Percentiles rank a stretch among this genome's conserved stretches.
phyloP scores from a whole-genome alignment of 2,888 invertebrate genomes.

The Steinernema hermaphroditum region DNA sequence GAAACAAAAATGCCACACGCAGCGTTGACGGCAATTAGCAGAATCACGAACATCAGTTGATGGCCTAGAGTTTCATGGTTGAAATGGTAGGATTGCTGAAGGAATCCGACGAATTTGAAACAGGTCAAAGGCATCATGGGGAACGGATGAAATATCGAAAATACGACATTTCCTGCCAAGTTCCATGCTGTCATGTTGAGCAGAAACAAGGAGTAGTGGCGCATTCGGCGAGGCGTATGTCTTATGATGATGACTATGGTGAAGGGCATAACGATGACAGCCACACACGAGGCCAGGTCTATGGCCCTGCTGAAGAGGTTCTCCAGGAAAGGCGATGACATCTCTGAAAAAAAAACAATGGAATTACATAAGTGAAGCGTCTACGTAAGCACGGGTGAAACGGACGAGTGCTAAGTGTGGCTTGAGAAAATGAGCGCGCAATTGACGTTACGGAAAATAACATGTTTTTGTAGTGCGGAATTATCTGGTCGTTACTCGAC shows the following conservation, averaged over 20 bases:
- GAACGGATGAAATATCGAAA: neutral
- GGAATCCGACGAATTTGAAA: neutral
- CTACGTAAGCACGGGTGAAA: too few relatives aligned
- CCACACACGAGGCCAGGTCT: neutral
- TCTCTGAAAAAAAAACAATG: too few relatives aligned
- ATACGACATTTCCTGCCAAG: neutral
- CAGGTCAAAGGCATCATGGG: conserved; percentile 5
- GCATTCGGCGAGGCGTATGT: neutral
- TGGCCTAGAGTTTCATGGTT: neutral
- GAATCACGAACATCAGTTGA: neutral
- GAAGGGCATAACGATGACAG: neutral
- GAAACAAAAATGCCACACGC: neutral
- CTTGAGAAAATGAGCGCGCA: too few relatives aligned
- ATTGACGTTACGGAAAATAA: too few relatives aligned
- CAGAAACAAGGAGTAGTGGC: neutral
- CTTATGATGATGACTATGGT: neutral
- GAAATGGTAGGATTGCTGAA: neutral
- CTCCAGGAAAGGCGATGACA: neutral
- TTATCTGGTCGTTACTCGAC: too few relatives aligned
- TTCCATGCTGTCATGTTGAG: neutral
- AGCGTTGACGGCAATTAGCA: neutral
- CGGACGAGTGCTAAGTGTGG: too few relatives aligned
- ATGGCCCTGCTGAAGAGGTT: neutral
- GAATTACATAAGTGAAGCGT: too few relatives aligned
- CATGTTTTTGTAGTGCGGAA: too few relatives aligned